phyloP scores from a whole-genome alignment of 2,888 invertebrate species.

The Selenia dentaria region DNA sequence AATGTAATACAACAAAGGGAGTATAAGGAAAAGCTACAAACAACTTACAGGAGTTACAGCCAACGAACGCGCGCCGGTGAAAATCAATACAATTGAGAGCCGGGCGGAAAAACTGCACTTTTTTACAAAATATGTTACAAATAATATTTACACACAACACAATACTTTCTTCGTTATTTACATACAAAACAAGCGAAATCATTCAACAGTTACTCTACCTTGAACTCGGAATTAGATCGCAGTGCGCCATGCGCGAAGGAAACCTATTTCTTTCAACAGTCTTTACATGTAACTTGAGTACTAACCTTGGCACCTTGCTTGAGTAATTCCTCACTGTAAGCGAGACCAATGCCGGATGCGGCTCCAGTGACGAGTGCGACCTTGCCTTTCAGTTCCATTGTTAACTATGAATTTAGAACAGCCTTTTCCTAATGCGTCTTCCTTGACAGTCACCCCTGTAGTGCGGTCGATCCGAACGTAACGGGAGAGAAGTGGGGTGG shows the following conservation, averaged over 20 bases:
- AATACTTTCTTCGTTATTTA: slow-evolving; percentile 5
- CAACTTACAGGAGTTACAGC: no score
- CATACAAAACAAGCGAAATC: slow-evolving; percentile 27
- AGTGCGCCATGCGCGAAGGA: slow-evolving; percentile 34
- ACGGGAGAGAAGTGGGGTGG: slow-evolving; percentile 48
- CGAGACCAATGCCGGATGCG: slow-evolving; percentile 89
- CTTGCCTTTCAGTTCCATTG: slow-evolving; percentile 90
- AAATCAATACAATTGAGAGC: slow-evolving; percentile 70
- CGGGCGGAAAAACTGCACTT: slow-evolving; percentile 29
- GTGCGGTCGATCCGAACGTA: slow-evolving; percentile 71
- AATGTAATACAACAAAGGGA: slow-evolving; percentile 40
- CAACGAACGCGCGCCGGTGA: slow-evolving; percentile 57
- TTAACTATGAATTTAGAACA: slow-evolving; percentile 42
- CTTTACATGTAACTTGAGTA: slow-evolving; percentile 1
- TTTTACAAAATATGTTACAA: background rate
- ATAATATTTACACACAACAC: background rate
- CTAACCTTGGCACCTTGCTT: slow-evolving; percentile 90
- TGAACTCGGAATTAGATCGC: slow-evolving; percentile 57
- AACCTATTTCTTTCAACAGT: slow-evolving; percentile 21
- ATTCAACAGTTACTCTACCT: slow-evolving; percentile 65
- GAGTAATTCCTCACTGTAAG: slow-evolving; percentile 89
- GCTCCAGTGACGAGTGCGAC: slow-evolving; percentile 90
- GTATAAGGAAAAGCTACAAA: slow-evolving; percentile 48
- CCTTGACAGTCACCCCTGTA: slow-evolving; percentile 53
- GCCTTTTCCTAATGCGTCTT: slow-evolving; percentile 63